These are phyloP conservation scores for Urechis unicinctus DNA, from an alignment of 2,888 invertebrate genomes.

Conservation along the genomic window DNA sequence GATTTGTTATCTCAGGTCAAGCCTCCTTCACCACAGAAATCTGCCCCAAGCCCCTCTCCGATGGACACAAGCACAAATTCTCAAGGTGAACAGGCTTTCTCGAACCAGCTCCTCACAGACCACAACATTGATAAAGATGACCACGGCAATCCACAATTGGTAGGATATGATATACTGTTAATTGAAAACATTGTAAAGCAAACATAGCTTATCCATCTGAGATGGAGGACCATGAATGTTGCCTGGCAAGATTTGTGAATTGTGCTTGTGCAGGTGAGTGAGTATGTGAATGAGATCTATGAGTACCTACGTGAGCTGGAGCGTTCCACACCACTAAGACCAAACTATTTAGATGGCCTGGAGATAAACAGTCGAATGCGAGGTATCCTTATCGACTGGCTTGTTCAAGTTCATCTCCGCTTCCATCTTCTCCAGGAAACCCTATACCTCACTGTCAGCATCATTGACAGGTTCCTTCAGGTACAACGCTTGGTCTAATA, in stretches of 20 bases:
- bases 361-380: conserved; percentile 77
- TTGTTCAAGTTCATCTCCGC: conserved; percentile 82
- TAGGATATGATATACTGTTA: no score
- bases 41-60: conserved; percentile 2
- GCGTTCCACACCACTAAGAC: conserved; percentile 60
- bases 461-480: conserved; percentile 85
- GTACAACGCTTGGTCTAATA: no score
- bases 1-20: no score
- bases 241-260: no score
- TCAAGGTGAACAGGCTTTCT: conserved; percentile 7
- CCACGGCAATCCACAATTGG: conserved; percentile 67
- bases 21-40: background rate
- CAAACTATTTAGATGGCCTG: conserved; percentile 63
- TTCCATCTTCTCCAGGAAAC: conserved; percentile 83
- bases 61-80: conserved; percentile 9
- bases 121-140: conserved; percentile 69
- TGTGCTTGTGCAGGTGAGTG: no score
- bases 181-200: no score
- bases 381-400: conserved; percentile 83
- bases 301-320: conserved; percentile 73
- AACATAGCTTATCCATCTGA: no score
- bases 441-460: conserved; percentile 77
- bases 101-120: conserved; percentile 10
- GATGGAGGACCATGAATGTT: no score
- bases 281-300: conserved; percentile 86